Base-by-base conservation (phyloP, 2,888 invertebrate species). In the Eupeodes luniger region DNA sequence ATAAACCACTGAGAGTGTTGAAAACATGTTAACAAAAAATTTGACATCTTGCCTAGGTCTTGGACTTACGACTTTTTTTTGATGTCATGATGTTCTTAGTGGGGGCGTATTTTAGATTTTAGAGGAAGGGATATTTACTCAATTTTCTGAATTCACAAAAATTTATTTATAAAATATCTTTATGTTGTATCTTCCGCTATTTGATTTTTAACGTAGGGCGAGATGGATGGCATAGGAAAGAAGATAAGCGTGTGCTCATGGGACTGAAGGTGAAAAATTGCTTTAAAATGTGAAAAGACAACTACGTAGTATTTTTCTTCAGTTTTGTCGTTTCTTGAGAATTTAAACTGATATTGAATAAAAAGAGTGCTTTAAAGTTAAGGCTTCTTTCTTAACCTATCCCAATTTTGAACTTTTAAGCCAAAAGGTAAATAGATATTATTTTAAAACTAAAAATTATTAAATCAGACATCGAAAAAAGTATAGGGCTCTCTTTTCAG, bases 191-290 rank as follows among this genome's bases (percentile, higher is more conserved):
- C 86, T 83, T 79, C 82, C 83, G 78, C 83, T 79, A 66, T 79
- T 85, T 61, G 67, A 61, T 85, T 85, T 67, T 77, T 36, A 19
- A 72, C 74, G 86, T 86, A 83, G 86, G 86, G 19, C 79, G 86
- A 14, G 44, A 79, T 82, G 3, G 19, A 19, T 19, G 75, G 79
- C 78, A 79, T 83, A 78, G 82, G 75, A 36, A 83, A 83, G 62
- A 49, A 86, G 86, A 83, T 86, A 86, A 86, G 83, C 79, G 57
- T 75, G 62, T 79, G 83, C 83, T 83, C 86, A 86, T 79, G 83
- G 69, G 62, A 64, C 79, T 86, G 86, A 86, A 86, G 79, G 86
- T 86, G 83, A 86, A 76, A 79, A 86, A 86, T 86, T 79, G 64
- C 69, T 75, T 74, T 79, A 55, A 69, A 40, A 62, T 75, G 67